Evolutionary conservation across 2,113 vertebrate genomes (phyloP), one percentile per base, ranked within the genome.

Genomic region (Eubucco bourcierii): DNA sequence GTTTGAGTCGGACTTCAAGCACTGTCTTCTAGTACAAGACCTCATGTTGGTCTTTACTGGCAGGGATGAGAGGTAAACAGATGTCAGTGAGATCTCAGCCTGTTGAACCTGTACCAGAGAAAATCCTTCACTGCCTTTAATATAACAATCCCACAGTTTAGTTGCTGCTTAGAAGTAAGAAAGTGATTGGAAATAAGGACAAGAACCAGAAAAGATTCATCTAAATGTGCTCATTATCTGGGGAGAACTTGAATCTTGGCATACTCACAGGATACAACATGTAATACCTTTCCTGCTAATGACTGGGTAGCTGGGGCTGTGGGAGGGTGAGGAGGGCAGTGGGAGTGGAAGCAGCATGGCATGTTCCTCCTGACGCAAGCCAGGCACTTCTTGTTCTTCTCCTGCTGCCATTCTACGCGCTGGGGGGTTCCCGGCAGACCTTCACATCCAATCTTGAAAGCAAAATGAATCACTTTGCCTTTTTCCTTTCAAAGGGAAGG

Each of bases 321-420:
- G 60, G 41, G 81, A 91, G 64, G 77, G 65, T 59, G 70, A 90
- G 60, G 64, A 91, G 92, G 60, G 50, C 3, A 2, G 77, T 67
- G 53, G 59, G 55, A 68, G 29, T 12, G 41, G 47, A 89, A 74
- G 34, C 65, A 75, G 75, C 56, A 83, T 7, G 1, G 23, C 1
- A 3, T 44, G 79, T 72, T 93, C 61, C 53, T 83, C 56, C 33
- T 78, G 82, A 85, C 5, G n/a, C 47, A 92, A 84, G 71, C 18
- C 64, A 85, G 76, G 61, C 73, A 80, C 76, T 77, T 66, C 72
- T 80, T 88, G 85, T 81, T 73, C 78, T 93, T 58, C 71, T 72
- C 25, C 2, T 47, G 68, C 68, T 90, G 76, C 82, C n/a, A 7
- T 67, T 92, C 65, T 41, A 37, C 1, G 0, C 53, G 6, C 10